Evolutionary conservation across 2,113 vertebrate genomes (phyloP), one percentile per base, ranked within the genome.

Genomic region (Gasterosteus nipponicus): DNA sequence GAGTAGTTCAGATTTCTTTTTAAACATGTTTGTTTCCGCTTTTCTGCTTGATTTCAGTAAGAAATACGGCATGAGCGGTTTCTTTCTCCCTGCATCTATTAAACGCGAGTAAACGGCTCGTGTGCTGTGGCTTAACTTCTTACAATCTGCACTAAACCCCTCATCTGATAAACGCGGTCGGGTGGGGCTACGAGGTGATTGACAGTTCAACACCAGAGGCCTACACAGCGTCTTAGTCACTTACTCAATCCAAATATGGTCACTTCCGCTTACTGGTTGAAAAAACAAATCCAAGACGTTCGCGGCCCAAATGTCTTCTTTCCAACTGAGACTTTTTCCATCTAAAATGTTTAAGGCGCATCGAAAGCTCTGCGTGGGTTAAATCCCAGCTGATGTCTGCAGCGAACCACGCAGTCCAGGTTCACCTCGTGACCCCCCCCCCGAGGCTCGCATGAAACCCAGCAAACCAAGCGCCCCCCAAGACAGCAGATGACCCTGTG

Each of bases 361-460:
- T 18, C 5, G 1, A 46, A 46, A 18, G 10, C 5, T 16, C 5
- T 46, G 5, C 2, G 44, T 46, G 44, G 44, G 16, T 73, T 53
- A 33, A 0, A 67, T 77, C 75, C 64, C 5, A 1, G 60, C 63
- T 77, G 65, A 78, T 38, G 33, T 63, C 81, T 71, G 57, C 29
- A 56, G 60, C 58, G 51, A n/a, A 71, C 35, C 64, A 26, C 9
- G n/a, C 41, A 56, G 59, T 70, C 56, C 73, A 29, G 39, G n/a
- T 79, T 78, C 53, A 88, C 67, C 75, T 82, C 54, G 31, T 59
- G n/a, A 75, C 64, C 39, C 11, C 41, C 9, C 2, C 35, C 35
- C 35, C 35, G 57, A 80, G 18, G 16, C 56, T 71, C 4, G 7
- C 16, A 57, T 63, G 47, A 57, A 78, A 62, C 26, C 35, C 63